Evolutionary conservation across 2,888 invertebrate genomes (phyloP), one percentile per base, ranked within the genome.

Genomic region (Sphecodes monilicornis): DNA sequence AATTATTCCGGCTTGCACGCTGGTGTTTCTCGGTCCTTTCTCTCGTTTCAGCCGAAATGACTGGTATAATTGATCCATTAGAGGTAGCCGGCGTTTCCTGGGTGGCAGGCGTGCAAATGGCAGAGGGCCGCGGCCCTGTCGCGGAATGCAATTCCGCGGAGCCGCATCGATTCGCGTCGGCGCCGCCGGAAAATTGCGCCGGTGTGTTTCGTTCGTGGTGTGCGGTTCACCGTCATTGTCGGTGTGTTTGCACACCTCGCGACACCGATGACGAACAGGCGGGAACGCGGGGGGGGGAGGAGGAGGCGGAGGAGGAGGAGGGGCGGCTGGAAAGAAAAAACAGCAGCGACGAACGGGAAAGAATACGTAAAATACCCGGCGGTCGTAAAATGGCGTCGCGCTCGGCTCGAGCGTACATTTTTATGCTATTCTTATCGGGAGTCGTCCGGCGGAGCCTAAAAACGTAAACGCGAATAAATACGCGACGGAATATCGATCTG

Each of bases 41-140:
- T 80, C 82, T 82, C 77, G 78, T 86, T 91, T 91, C 76, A 18
- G 74, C 86, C 86, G 80, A 84, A 90, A 86, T 88, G 86, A 89
- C 91, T 86, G 87, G 86, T 88, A 85, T 92, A 92, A 92, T 92
- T 92, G 91, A 91, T 91, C 89, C 88, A 92, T 92, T 91, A 92
- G 89, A 84, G 90, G 84, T 74, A 79, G 81, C 82, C 76, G 89
- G 86, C 80, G 81, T 88, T 87, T 82, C 82, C 75, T 69, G 85
- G 76, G 79, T 39, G 73, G 50, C 64, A 10, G 54, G 11, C 68
- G 75, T 60, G 46, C 50, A 50, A 78, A 43, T 43, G n/a, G 54
- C 54, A n/a, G 54, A 54, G 57, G 26, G 57, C 57, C 57, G 43
- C 50, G 46, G 72, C 72, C 64, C 78, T 71, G 88, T 85, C 87